These are phyloP conservation scores for Mythimna vitellina DNA, from an alignment of 2,888 invertebrate genomes.

Conservation along the genomic window DNA sequence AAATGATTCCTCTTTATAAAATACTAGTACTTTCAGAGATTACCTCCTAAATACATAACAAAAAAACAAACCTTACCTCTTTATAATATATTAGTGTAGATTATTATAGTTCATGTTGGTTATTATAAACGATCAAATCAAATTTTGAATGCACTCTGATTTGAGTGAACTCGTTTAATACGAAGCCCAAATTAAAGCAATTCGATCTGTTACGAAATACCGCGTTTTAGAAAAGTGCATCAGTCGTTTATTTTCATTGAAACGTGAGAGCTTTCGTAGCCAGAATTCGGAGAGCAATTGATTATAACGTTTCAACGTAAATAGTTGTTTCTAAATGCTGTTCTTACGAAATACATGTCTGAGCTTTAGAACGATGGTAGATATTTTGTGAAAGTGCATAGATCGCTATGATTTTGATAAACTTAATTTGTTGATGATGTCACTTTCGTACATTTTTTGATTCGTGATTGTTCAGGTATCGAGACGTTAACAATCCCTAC, in stretches of 20 bases:
- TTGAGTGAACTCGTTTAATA: conserved; percentile 57
- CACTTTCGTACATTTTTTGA: background rate
- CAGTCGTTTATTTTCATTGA: conserved; percentile 59
- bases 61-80: too few relatives aligned
- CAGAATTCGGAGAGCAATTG: conserved; percentile 34
- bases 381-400: background rate
- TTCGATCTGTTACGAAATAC: conserved; percentile 67
- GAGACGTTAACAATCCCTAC: background rate
- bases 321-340: conserved; percentile 16
- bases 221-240: conserved; percentile 64
- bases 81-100: background rate
- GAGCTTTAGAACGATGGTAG: background rate
- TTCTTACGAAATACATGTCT: conserved; percentile 5
- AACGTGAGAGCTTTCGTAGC: conserved; percentile 52
- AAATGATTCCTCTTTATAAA: too few relatives aligned
- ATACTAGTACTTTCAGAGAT: too few relatives aligned
- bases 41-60: too few relatives aligned
- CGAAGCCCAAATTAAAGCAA: conserved; percentile 71
- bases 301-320: conserved; percentile 26
- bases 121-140: conserved; percentile 64
- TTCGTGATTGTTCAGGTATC: background rate
- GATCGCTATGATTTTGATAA: background rate
- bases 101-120: conserved; percentile 13
- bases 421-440: background rate
- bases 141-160: conserved; percentile 53